Conservation (phyloP, 2,797 vertebrate species). For the Sarcoramphus papa region DNA sequence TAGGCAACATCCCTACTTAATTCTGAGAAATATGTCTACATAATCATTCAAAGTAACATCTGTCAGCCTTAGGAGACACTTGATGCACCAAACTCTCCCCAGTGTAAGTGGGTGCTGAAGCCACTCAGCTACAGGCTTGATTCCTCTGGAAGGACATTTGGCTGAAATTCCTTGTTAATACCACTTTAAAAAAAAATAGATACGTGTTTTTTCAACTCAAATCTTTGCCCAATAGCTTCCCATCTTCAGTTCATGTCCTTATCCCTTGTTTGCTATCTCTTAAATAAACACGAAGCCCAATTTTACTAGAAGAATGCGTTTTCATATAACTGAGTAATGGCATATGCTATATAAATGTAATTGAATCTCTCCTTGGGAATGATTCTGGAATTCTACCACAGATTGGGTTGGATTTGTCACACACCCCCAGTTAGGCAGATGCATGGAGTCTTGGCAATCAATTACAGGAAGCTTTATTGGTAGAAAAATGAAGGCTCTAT, state of each 20-base stretch:
- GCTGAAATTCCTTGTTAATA: background rate
- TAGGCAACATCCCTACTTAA: background rate
- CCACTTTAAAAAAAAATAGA: background rate
- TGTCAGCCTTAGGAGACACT: background rate
- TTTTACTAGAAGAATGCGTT: background rate
- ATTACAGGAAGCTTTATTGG: background rate
- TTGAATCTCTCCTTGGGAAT: background rate
- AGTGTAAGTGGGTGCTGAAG: background rate
- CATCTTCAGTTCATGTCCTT: background rate
- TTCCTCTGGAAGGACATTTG: background rate
- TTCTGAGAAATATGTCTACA: background rate
- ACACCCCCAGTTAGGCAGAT: fast-evolving
- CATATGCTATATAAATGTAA: background rate
- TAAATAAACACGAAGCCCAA: background rate
- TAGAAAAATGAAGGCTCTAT: background rate
- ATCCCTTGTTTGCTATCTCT: background rate
- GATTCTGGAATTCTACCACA: background rate
- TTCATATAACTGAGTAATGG: background rate
- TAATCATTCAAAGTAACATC: background rate
- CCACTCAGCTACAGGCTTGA: background rate
- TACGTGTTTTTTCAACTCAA: background rate
- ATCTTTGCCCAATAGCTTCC: background rate
- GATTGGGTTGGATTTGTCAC: background rate
- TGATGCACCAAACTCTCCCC: background rate
- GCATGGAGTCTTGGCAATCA: background rate